Conservation (phyloP, 2,113 vertebrate genomes). For the Platichthys flesus region DNA sequence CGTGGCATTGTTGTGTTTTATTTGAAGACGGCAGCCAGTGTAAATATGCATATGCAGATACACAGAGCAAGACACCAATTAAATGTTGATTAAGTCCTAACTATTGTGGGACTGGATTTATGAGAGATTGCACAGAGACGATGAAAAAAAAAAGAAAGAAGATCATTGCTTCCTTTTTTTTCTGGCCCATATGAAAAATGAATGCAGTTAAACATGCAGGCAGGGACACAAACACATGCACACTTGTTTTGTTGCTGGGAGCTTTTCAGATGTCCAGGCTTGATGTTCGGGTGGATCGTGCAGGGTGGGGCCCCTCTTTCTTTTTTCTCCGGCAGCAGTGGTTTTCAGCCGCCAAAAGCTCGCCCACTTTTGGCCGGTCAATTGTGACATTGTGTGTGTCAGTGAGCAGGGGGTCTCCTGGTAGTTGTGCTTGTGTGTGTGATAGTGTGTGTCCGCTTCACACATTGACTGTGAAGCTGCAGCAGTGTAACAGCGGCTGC, state of each 20-base stretch:
- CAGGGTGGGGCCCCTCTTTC: slow-evolving; percentile 23
- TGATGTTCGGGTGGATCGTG: slow-evolving; percentile 55
- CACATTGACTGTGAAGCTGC: slow-evolving; percentile 86
- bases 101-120: slow-evolving; percentile 74
- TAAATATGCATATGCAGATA: slow-evolving; percentile 82
- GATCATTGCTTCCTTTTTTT: slow-evolving; percentile 38
- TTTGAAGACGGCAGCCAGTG: slow-evolving; percentile 68
- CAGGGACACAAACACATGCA: slow-evolving; percentile 28
- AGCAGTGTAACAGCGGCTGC: slow-evolving; percentile 73
- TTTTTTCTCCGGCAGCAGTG: slow-evolving; percentile 55
- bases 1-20: slow-evolving; percentile 74
- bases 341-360: slow-evolving; percentile 77
- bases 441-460: slow-evolving; percentile 87
- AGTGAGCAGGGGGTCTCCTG: slow-evolving; percentile 89
- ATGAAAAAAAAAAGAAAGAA: slow-evolving; percentile 35
- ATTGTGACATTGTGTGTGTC: slow-evolving; percentile 94
- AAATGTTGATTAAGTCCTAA: slow-evolving; percentile 83
- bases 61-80: slow-evolving; percentile 79
- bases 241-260: slow-evolving; percentile 24
- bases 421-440: slow-evolving; percentile 76
- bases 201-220: slow-evolving; percentile 54
- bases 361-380: slow-evolving; percentile 87
- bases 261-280: slow-evolving; percentile 54
- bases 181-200: slow-evolving; percentile 61
- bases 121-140: slow-evolving; percentile 42